Base-by-base conservation (phyloP, 2,888 invertebrate species). In the Drosophila subquinaria region DNA sequence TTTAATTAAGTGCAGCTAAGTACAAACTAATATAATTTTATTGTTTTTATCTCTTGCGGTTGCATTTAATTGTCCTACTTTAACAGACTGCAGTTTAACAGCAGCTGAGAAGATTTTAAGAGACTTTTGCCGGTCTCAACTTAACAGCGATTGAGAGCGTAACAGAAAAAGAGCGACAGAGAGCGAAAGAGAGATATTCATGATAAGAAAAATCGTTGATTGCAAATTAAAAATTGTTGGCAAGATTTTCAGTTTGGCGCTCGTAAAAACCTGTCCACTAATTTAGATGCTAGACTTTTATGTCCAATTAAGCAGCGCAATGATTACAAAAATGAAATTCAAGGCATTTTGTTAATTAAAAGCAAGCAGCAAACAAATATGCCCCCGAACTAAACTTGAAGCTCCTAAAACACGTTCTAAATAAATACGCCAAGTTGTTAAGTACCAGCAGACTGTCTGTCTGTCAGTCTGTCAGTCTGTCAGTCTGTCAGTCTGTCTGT, bases 311-410 rank as follows among this genome's bases (percentile, higher is more conserved):
- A 67, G 77, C 79, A 67, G 52, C 64, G 66, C 71, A 61, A 79
- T 79, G 73, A 88, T 84, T 82, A 82, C 79, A 71, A 55, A 79
- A 83, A 73, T 69, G 70, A 55, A 64, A 63, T 81, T 63, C 64
- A 38, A 79, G 79, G 85, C 74, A 89, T 85, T 53, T 85, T 84
- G 81, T 83, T 85, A 85, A 89, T 85, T 89, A 89, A 89, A 89
- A 81, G 76, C 66, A 87, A 73, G 89, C 73, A 76, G 67, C 79
- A 81, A 76, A 78, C 81, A 81, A 76, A 78, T 86, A 69, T 60
- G 69, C 73, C 55, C 33, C 15, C 15, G 8, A 13, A 55, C 35
- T n/a, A 43, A 43, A 35, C 33, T 11, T 11, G 15, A 53, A 35
- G 53, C 20, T 8, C 38, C 27, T 17, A 4, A 67, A 66, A 68